Evolutionary conservation across 2,797 vertebrate genomes (phyloP).

Genomic region (Bufotes viridis): DNA sequence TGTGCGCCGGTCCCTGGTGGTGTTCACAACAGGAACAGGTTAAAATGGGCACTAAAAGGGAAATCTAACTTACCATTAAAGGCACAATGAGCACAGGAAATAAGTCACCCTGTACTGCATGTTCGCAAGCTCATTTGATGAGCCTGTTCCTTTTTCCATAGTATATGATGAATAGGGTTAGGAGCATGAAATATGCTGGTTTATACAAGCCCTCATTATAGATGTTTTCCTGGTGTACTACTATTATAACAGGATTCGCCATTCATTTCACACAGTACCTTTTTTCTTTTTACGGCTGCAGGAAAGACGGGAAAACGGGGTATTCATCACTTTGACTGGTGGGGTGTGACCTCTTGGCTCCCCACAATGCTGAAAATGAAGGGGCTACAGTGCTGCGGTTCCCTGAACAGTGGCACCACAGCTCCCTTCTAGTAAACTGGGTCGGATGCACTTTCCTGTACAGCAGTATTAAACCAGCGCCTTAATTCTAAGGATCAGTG

Average conservation of each 20-base stretch:
- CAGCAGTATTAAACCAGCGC: too few relatives aligned
- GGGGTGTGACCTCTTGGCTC: too few relatives aligned
- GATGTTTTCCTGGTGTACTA: background rate
- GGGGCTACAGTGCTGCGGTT: too few relatives aligned
- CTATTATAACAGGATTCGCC: background rate
- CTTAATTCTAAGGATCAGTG: too few relatives aligned
- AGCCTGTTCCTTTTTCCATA: background rate
- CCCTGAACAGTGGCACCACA: too few relatives aligned
- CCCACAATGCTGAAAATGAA: too few relatives aligned
- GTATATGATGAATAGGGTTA: background rate
- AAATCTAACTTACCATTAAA: background rate
- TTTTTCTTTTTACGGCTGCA: background rate
- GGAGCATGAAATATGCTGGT: background rate
- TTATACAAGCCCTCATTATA: background rate
- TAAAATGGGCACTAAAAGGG: background rate
- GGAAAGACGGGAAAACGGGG: too few relatives aligned
- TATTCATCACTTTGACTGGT: too few relatives aligned
- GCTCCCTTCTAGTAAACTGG: too few relatives aligned
- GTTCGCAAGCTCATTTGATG: too few relatives aligned
- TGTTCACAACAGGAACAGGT: background rate
- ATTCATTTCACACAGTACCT: background rate
- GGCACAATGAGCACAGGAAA: background rate
- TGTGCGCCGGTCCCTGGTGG: too few relatives aligned
- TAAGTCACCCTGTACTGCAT: background rate
- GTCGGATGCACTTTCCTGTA: too few relatives aligned